Evolutionary conservation across 2,113 vertebrate genomes (phyloP), one percentile per base, ranked within the genome.

Genomic region (Oceanodroma tethys): DNA sequence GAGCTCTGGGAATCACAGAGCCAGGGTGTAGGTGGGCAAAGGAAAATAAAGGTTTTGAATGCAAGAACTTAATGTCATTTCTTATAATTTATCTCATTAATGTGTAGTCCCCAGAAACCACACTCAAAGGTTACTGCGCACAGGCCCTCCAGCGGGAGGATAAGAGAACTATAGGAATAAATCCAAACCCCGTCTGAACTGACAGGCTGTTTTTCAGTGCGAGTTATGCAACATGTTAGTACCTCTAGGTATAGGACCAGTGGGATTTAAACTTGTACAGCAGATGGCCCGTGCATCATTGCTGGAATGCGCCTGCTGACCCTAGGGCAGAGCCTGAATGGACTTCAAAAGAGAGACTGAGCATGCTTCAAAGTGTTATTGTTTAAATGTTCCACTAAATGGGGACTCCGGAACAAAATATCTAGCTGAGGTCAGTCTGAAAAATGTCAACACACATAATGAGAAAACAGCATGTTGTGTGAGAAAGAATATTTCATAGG

Each of bases 341-440:
- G 92, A 97, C 96, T 96, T 97, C 96, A 97, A 97, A 97, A 95
- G 96, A 86, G 88, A 94, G 90, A 94, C 65, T 93, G 95, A 97
- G 88, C 94, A 93, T 96, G 94, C 96, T 97, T 96, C 95, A 96
- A 96, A 97, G 94, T 97, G 95, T 88, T 96, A 96, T 97, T 97
- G 95, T 97, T 97, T 96, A 93, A 97, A 97, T 97, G 95, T 97
- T 97, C 96, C 93, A 95, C 95, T 97, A 94, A 97, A 93, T 94
- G 95, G 97, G 95, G 93, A 98, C 95, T 97, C 96, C 94, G 75
- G 95, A 97, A 96, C 96, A 96, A 97, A 97, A 97, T 96, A 97
- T 96, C 95, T 92, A 95, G 96, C 91, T 96, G 95, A 97, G 95
- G 95, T 95, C 93, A 95, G 83, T 87, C 60, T 97, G 88, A 95